Evolutionary conservation across 1,140 invertebrate genomes (phyloP).

Genomic region (Lordiphosa clarofinis): DNA sequence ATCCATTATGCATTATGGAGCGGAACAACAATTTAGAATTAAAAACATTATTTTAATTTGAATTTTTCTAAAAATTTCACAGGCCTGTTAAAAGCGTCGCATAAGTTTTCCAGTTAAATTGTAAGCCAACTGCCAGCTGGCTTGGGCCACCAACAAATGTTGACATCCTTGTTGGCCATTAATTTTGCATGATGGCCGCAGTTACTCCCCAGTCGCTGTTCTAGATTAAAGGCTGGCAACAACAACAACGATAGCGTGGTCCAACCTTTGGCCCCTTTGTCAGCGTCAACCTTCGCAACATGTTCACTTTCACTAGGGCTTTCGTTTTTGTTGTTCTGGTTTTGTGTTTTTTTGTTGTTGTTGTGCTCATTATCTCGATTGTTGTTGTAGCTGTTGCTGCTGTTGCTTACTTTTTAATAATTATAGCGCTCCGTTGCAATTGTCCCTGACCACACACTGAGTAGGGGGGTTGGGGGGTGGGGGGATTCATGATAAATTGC

Average conservation of each 20-base stretch:
- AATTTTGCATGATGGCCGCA: conserved; percentile 52
- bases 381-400: conserved; percentile 40
- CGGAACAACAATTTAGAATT: no score
- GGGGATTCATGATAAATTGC: conserved; percentile 54
- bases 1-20: no score
- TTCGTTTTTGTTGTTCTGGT: conserved; percentile 16
- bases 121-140: conserved; percentile 1
- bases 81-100: no score
- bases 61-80: no score
- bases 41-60: no score
- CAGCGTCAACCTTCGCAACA: conserved; percentile 48
- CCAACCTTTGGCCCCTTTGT: conserved; percentile 47
- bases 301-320: conserved; percentile 46
- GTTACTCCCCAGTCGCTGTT: conserved; percentile 9
- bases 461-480: not conserved
- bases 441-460: conserved; percentile 64
- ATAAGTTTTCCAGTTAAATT: no score
- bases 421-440: conserved; percentile 60
- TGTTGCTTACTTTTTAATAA: conserved; percentile 67
- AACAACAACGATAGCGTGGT: conserved; percentile 23
- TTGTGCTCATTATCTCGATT: conserved; percentile 66
- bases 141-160: conserved; percentile 24
- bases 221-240: conserved; percentile 38
- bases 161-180: conserved; percentile 69
- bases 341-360: conserved; percentile 20